Evolutionary conservation across 2,113 vertebrate genomes (phyloP).

Genomic region (Motacilla tschutschensis): DNA sequence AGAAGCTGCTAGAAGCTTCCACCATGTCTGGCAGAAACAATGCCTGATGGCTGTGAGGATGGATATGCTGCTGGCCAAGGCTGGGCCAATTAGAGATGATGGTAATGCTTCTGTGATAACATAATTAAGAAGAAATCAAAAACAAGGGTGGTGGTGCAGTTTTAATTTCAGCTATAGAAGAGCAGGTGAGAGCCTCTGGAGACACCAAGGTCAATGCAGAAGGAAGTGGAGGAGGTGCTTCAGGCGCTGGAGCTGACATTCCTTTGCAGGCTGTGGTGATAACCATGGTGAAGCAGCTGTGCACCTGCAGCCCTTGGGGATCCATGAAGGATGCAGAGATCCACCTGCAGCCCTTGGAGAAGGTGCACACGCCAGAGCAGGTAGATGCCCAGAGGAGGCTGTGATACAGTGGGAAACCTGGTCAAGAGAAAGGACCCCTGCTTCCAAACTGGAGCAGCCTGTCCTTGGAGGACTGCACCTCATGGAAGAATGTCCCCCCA

Average conservation of each 20-base stretch:
- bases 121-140: not conserved
- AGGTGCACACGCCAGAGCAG: accelerated
- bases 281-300: not conserved
- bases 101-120: not conserved
- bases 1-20: not conserved
- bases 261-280: no score
- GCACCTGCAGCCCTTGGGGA: not conserved
- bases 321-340: not conserved
- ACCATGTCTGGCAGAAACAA: not conserved
- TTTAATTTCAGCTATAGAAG: not conserved
- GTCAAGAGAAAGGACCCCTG: not conserved
- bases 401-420: not conserved
- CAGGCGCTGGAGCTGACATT: accelerated
- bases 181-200: not conserved
- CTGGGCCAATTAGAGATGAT: not conserved
- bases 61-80: not conserved
- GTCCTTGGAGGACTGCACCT: not conserved
- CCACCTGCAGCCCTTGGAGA: not conserved
- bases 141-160: not conserved
- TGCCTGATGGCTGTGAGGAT: not conserved
- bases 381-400: not conserved
- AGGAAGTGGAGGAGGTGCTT: not conserved
- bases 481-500: not conserved
- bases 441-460: not conserved
- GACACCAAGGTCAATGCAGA: not conserved